Percentiles rank a stretch among this genome's conserved stretches.
phyloP scores from a whole-genome alignment of 2,113 vertebrate genomes.

The Furnarius figulus region DNA sequence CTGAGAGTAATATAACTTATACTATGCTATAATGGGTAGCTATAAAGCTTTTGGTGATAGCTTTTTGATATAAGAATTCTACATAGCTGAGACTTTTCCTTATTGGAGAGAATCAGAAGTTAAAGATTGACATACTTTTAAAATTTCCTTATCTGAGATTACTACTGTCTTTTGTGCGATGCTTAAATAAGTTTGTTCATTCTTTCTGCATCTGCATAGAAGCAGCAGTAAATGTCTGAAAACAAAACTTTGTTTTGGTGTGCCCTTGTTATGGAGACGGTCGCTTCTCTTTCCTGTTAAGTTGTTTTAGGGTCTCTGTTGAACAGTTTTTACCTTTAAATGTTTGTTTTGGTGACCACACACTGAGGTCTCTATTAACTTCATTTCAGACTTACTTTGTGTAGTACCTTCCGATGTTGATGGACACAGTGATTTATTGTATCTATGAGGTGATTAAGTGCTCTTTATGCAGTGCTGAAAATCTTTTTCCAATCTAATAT shows the following conservation, averaged over 20 bases:
- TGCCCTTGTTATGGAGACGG: neutral
- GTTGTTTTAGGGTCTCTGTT: neutral
- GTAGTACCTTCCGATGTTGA: neutral
- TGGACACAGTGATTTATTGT: neutral
- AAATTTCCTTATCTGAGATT: neutral
- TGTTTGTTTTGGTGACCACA: neutral
- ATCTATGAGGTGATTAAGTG: neutral
- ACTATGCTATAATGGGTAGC: neutral
- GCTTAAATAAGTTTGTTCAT: neutral
- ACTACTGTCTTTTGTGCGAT: neutral
- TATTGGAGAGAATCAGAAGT: neutral
- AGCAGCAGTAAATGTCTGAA: neutral
- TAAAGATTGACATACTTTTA: neutral
- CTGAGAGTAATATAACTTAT: neutral
- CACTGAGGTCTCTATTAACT: neutral
- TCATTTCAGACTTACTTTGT: neutral
- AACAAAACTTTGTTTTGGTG: neutral
- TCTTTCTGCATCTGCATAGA: neutral
- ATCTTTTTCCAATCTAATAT: neutral
- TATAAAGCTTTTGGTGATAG: neutral
- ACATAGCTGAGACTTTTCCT: neutral
- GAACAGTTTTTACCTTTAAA: neutral
- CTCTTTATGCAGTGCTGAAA: neutral
- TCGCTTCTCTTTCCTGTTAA: neutral
- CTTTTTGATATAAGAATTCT: neutral